A percentile compares a stretch with the other conserved stretches of the same genome.
These are phyloP conservation scores for Monoplex corrugatus DNA, from an alignment of 2,888 invertebrate species.

Conservation along the genomic window DNA sequence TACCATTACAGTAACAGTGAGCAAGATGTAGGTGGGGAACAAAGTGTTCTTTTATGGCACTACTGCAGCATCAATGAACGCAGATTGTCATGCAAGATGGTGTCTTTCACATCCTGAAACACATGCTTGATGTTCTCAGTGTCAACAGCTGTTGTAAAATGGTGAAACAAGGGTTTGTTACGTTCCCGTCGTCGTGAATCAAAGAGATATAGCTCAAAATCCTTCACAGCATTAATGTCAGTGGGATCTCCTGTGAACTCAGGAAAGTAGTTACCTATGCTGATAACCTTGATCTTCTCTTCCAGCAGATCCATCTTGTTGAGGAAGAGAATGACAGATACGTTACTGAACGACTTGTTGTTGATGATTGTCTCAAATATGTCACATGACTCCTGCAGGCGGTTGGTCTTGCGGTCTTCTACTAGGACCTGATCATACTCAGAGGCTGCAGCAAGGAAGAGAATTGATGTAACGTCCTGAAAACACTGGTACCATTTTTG, in stretches of 20 bases:
- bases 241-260: conserved; percentile 83
- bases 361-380: conserved; percentile 99
- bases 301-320: conserved; percentile 98
- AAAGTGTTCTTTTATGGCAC: not conserved
- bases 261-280: conserved; percentile 82
- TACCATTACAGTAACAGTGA: too few species aligned
- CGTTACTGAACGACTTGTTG: conserved; percentile 95
- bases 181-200: conserved; percentile 90
- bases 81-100: conserved; percentile 96
- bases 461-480: conserved; percentile 97
- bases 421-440: conserved; percentile 97
- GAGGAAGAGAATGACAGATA: conserved; percentile 97
- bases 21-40: too few species aligned
- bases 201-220: conserved; percentile 94
- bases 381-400: conserved; percentile 96
- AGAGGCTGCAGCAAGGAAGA: conserved; percentile 97
- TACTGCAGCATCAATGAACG: conserved; percentile 96
- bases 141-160: conserved; percentile 99
- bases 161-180: conserved; percentile 94
- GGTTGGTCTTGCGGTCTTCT: conserved; percentile 96
- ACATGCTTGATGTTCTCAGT: conserved; percentile 99
- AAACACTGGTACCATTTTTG: conserved; percentile 99
- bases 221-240: conserved; percentile 91
- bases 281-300: conserved; percentile 86
- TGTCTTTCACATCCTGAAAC: conserved; percentile 98